These are phyloP conservation scores for Orycteropus afer DNA, from an alignment of 2,113 vertebrate genomes.

Conservation along the genomic window DNA sequence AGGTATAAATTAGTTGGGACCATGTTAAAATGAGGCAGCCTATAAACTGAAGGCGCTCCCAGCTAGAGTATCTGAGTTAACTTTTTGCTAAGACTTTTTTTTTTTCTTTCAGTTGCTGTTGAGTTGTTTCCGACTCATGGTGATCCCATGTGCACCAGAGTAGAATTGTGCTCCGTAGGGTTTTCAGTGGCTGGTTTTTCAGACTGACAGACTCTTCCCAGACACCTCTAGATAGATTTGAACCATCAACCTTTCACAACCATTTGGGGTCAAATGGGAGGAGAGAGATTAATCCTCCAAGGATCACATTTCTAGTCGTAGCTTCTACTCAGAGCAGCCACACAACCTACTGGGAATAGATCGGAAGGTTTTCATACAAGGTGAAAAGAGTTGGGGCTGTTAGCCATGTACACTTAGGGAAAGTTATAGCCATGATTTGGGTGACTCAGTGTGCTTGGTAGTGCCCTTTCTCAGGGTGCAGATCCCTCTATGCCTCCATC, in stretches of 20 bases:
- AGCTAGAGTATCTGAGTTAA: neutral
- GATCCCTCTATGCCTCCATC: neutral
- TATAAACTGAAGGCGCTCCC: neutral
- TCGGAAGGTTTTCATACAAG: neutral
- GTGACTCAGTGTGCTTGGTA: neutral
- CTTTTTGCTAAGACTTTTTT: neutral
- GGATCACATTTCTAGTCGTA: neutral
- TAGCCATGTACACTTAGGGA: neutral
- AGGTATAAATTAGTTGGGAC: neutral
- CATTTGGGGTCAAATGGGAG: neutral
- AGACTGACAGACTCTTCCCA: neutral
- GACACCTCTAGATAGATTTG: neutral
- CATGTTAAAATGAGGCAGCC: constrained; percentile 19
- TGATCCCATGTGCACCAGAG: neutral
- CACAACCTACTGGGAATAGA: neutral
- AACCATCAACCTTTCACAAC: neutral
- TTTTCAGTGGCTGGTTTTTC: neutral
- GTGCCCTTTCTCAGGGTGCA: neutral
- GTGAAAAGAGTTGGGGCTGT: neutral
- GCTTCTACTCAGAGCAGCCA: neutral
- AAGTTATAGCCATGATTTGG: neutral
- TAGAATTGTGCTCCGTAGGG: neutral
- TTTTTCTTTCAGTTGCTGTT: neutral
- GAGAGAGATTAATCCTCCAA: neutral
- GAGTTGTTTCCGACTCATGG: too few species aligned